phyloP scores from a whole-genome alignment of 2,888 invertebrate genomes.

The Scaptodrosophila latifasciaeformis region DNA sequence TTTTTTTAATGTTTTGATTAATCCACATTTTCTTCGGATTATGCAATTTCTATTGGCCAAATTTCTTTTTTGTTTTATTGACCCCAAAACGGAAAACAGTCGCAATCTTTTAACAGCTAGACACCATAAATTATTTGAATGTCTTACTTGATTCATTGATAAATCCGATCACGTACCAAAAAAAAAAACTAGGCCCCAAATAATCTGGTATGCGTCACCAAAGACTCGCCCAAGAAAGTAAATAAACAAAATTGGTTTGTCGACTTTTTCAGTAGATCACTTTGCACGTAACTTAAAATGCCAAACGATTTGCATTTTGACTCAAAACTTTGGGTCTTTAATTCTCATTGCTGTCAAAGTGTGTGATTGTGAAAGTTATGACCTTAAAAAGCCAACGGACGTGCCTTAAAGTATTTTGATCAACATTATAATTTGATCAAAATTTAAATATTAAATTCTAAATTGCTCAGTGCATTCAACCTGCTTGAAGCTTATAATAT shows the following conservation, averaged over 20 bases:
- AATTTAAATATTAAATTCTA: constrained; percentile 17
- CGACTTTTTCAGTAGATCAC: too few relatives aligned
- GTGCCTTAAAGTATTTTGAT: constrained; percentile 7
- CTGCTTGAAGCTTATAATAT: constrained; percentile 25
- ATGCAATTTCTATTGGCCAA: constrained; percentile 29
- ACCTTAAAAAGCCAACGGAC: constrained; percentile 36
- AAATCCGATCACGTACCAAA: too few relatives aligned
- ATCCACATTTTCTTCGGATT: constrained; percentile 8
- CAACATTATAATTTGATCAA: background rate
- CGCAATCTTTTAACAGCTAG: constrained; percentile 37
- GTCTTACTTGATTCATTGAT: too few relatives aligned
- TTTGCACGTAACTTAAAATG: constrained; percentile 31
- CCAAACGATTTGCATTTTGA: constrained; percentile 38
- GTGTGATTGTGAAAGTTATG: constrained; percentile 38
- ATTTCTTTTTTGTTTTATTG: constrained; percentile 28
- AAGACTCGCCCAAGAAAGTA: too few relatives aligned
- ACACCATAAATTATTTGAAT: too few relatives aligned
- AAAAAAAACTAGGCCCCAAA: too few relatives aligned
- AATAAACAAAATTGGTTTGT: too few relatives aligned
- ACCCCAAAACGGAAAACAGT: constrained; percentile 33
- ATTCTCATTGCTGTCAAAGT: background rate
- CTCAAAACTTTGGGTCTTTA: constrained; percentile 26
- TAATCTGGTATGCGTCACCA: too few relatives aligned
- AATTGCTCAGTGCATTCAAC: constrained; percentile 39
- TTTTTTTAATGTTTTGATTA: too few relatives aligned